These are phyloP conservation scores for Siniperca obscura DNA, from an alignment of 2,797 vertebrate genomes.

Conservation along the genomic window DNA sequence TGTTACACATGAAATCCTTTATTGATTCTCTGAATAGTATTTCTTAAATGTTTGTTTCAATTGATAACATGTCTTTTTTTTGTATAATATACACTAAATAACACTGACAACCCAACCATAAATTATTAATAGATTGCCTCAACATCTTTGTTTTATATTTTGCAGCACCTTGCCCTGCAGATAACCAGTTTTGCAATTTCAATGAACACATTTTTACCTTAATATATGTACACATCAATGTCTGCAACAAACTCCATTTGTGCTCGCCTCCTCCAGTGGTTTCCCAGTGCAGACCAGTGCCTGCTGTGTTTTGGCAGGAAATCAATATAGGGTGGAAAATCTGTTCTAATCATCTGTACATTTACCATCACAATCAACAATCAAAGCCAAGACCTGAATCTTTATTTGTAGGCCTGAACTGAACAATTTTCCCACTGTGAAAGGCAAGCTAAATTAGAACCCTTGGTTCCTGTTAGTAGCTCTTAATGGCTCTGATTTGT, in stretches of 20 bases:
- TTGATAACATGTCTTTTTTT: not conserved
- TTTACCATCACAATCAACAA: constrained; percentile 99
- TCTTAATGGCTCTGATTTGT: constrained; percentile 99
- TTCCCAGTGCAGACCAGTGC: constrained; percentile 91
- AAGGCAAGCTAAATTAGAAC: constrained; percentile 99
- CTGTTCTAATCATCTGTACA: constrained; percentile 99
- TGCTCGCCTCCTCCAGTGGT: constrained; percentile 53
- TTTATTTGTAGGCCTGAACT: constrained; percentile 99
- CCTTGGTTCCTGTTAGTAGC: constrained; percentile 99
- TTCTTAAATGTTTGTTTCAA: not conserved
- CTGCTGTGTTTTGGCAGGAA: constrained; percentile 99
- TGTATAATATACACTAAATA: not conserved
- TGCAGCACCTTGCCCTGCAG: not conserved
- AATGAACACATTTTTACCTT: constrained; percentile 17
- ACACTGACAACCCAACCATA: not conserved
- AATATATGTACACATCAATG: constrained; percentile 53
- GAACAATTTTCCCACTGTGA: constrained; percentile 99
- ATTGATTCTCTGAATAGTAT: not conserved
- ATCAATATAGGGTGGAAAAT: constrained; percentile 98
- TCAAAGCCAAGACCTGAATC: constrained; percentile 99
- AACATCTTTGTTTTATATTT: constrained; percentile 18
- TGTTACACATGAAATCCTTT: constrained; percentile 20
- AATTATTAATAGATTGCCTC: not conserved
- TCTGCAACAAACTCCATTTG: constrained; percentile 45
- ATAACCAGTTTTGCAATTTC: constrained; percentile 30